A percentile compares a stretch with the other conserved stretches of the same genome.
These are phyloP conservation scores for Bembecia ichneumoniformis DNA, from an alignment of 2,888 invertebrate species.

Conservation along the genomic window DNA sequence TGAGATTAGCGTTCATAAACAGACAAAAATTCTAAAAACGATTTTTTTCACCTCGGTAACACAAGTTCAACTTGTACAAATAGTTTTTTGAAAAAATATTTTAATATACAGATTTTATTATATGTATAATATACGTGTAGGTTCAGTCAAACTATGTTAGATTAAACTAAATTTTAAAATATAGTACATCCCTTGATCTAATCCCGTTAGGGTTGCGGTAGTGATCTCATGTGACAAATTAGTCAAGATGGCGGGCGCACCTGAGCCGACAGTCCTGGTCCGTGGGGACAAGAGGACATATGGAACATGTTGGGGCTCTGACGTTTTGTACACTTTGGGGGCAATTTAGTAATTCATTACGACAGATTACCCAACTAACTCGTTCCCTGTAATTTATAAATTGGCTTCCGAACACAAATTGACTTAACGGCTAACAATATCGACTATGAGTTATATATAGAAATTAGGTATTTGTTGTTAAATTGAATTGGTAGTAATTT, in stretches of 20 bases:
- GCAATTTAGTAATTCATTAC: conserved; percentile 8
- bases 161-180: background rate
- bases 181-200: background rate
- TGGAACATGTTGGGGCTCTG: conserved; percentile 19
- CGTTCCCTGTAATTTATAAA: background rate
- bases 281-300: conserved; percentile 24
- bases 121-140: too few species aligned
- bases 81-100: too few species aligned
- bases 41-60: too few species aligned
- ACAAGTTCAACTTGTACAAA: too few species aligned
- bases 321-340: background rate
- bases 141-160: too few species aligned
- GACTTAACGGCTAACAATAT: too few species aligned
- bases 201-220: conserved; percentile 10
- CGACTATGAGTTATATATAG: too few species aligned
- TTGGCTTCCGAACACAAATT: background rate
- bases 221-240: conserved; percentile 46
- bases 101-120: too few species aligned
- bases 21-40: too few species aligned
- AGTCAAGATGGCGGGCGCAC: conserved; percentile 26
- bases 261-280: conserved; percentile 30
- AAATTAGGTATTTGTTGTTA: too few species aligned
- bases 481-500: too few species aligned
- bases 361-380: conserved; percentile 4
- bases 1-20: too few species aligned